Evolutionary conservation across 2,888 invertebrate genomes (phyloP), one percentile per base, ranked within the genome.

Genomic region (Trichopoda pennipes): DNA sequence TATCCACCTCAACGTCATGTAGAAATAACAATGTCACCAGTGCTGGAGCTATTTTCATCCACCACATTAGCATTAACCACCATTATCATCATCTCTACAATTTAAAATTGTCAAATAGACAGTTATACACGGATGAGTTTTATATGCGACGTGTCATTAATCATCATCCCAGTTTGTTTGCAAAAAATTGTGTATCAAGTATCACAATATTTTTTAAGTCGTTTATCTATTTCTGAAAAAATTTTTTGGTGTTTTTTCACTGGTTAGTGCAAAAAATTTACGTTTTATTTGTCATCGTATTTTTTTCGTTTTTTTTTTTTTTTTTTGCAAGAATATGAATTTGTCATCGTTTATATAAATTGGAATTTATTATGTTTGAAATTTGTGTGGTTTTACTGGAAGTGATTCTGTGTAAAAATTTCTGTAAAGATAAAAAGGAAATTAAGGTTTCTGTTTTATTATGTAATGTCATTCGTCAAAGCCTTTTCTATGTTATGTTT

Each of bases 291-390:
- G 75, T 82, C 82, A 79, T 70, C 64, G 21, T 61, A 16, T 58
- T 17, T 1, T 58, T 21, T 55, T 51, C 49, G 10, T 28, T 28
- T 28, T 28, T 28, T 28, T 28, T 28, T n/a, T 23, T 23, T 38
- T 47, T 47, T 28, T 56, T 19, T 60, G 21, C 23, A 32, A 53
- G 42, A 49, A 70, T 21, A 64, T 3, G 73, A 75, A 79, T 79
- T 82, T 79, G 82, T 82, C 82, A 82, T 63, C 79, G 55, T 56
- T 75, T 56, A 51, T 38, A 72, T 79, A 76, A 79, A 79, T 75
- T 63, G 49, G 63, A 68, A 82, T 76, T 79, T 79, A 79, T 82
- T 72, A 55, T 70, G 42, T 32, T 55, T 32, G 23, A 17, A 42
- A 58, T 76, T 42, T 72, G 49, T 49, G 44, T 32, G 21, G 44